Conservation (phyloP, 2,888 invertebrate genomes). For the Thymelicus lineola region DNA sequence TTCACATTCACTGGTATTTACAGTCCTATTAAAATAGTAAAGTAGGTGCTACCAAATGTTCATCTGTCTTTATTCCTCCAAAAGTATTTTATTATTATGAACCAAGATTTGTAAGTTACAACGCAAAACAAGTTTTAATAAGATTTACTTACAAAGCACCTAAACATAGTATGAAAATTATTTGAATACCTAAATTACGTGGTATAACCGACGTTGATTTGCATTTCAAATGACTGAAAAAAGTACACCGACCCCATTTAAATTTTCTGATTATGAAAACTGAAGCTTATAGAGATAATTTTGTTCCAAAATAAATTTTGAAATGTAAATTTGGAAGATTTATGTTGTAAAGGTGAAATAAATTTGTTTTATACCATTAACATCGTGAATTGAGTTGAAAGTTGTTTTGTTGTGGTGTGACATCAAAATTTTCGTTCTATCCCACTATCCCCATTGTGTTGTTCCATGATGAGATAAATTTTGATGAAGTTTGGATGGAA, state of each 20-base stretch:
- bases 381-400: neutral
- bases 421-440: no score
- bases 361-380: slow-evolving; percentile 6
- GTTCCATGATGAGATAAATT: no score
- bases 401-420: no score
- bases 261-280: slow-evolving; percentile 38
- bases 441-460: no score
- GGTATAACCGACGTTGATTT: slow-evolving; percentile 22
- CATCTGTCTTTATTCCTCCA: no score
- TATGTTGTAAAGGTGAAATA: slow-evolving; percentile 27
- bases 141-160: neutral
- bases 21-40: no score
- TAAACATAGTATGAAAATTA: slow-evolving; percentile 14
- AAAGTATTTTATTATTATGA: no score
- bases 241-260: slow-evolving; percentile 28
- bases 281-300: slow-evolving; percentile 33
- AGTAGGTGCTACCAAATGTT: no score
- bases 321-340: slow-evolving; percentile 29
- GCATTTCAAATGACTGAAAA: slow-evolving; percentile 37
- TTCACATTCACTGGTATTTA: no score
- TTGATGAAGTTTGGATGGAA: no score
- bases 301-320: slow-evolving; percentile 26
- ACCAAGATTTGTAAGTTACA: neutral
- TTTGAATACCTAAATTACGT: slow-evolving; percentile 28
- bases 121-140: neutral